Evolutionary conservation across 2,797 vertebrate genomes (phyloP), one percentile per base, ranked within the genome.

Genomic region (Australoheros facetus): DNA sequence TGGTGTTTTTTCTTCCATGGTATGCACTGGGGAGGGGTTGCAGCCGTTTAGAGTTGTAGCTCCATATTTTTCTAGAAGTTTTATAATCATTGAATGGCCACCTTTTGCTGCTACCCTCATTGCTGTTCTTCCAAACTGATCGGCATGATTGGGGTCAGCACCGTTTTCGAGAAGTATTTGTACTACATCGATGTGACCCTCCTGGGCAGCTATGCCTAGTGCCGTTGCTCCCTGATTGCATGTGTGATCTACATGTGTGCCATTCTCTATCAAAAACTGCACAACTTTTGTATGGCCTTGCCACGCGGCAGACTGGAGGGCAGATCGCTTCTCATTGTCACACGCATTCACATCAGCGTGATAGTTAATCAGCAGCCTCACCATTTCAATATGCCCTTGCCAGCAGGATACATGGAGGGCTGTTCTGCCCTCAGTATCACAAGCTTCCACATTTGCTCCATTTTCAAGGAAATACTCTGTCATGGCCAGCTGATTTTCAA

Each of bases 101-200:
- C 98, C 98, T 94, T 99, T 99, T 62, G 98, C 97, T n/a, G 98
- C 98, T 19, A 99, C 98, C 7, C 98, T 96, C 96, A 99, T 98
- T 42, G 98, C 98, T 0, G 98, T 99, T 82, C 98, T 97, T 28
- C 98, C 98, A 64, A 99, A 99, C 57, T 99, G 98, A 90, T 99
- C 98, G 0, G 98, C 98, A 0, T 99, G 98, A 89, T 99, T 99
- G 5, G 98, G 98, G 84, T 99, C 98, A 0, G 98, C 98, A 5
- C 97, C 94, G 0, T 98, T 97, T 92, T 99, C 98, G 23, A 99
- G 89, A 77, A 99, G 90, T 75, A 98, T 95, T 70, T 97, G 97
- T 73, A 99, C 98, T 1, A 97, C 98, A 0, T 99, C 97, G 1
- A 97, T 96, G 90, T 99, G 98, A 30, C 98, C 98, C 88, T 99